Conservation (phyloP, 2,797 vertebrate genomes). For the Etheostoma nigrum region DNA sequence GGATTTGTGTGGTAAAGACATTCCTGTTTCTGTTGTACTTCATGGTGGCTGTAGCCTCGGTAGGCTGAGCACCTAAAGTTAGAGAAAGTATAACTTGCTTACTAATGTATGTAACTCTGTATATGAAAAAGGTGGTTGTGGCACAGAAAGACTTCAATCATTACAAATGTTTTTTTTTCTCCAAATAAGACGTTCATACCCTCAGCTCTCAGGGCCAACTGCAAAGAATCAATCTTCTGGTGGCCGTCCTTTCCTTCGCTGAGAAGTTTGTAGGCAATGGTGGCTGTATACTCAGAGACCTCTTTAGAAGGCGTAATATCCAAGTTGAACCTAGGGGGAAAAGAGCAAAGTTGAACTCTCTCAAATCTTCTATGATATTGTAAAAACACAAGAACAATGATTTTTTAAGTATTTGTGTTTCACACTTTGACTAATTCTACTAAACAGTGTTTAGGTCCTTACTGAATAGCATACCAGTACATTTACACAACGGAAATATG, state of each 20-base stretch:
- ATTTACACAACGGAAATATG: background rate
- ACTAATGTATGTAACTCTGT: background rate
- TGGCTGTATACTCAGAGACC: slow-evolving; percentile 89
- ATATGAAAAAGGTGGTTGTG: background rate
- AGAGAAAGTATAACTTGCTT: slow-evolving; percentile 23
- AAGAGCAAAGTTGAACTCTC: background rate
- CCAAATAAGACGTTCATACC: slow-evolving; percentile 77
- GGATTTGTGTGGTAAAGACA: slow-evolving; percentile 86
- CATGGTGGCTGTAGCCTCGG: slow-evolving; percentile 85
- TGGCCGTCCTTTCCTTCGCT: slow-evolving; percentile 81
- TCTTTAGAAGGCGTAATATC: slow-evolving; percentile 85
- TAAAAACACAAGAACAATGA: background rate
- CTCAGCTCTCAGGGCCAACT: slow-evolving; percentile 86
- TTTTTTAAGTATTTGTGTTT: background rate
- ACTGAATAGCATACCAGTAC: background rate
- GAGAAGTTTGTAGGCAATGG: slow-evolving; percentile 83
- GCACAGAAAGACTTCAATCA: background rate
- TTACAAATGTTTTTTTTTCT: background rate
- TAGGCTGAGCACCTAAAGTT: slow-evolving; percentile 81
- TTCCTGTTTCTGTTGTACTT: slow-evolving; percentile 90
- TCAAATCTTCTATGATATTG: background rate
- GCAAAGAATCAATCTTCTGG: slow-evolving; percentile 87
- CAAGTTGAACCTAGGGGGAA: slow-evolving; percentile 83
- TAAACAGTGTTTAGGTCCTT: background rate
- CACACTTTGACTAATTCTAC: background rate